Base-by-base conservation (phyloP, 2,113 vertebrate species). In the Callorhinus ursinus region DNA sequence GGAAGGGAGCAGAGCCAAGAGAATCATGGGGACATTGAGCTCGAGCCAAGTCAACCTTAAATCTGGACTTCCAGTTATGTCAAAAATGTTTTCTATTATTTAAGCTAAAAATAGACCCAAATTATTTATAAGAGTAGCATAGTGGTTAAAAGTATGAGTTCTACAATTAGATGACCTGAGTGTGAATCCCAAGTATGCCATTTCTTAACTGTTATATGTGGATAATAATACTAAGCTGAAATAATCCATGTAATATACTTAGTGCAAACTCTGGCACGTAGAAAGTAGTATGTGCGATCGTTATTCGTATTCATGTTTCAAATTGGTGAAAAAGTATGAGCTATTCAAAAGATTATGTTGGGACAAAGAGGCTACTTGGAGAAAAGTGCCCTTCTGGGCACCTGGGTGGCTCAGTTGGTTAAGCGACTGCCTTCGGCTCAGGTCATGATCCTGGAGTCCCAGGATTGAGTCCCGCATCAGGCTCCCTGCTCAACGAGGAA, bases 321-420 rank as follows among this genome's bases (percentile, higher is more conserved):
- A 90, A 74, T 88, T 77, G 51, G 61, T 55, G n/a, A 97, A 79
- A 92, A 90, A 93, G 63, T 90, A 67, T 59, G 39, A 93, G 53
- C 22, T 89, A 65, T 57, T 96, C 15, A 89, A 92, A 92, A 95
- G 82, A 24, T 61, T 69, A 69, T 31, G 15, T 79, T 90, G 49
- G 84, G 33, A 79, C 33, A 94, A 96, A 91, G 42, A 95, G 67
- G n/a, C 90, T 96, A 59, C 67, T 93, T 84, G 33, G 57, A 61
- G 86, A 69, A 94, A 88, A 94, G 79, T 69, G 31, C 12, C 19
- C 74, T 76, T 79, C 39, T 94, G 46, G 46, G 8, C 46, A 8
- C 46, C 46, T 46, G 46, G 46, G 46, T 46, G 46, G 46, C 46
- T 46, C 46, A 46, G 46, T 46, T 7, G 46, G 7, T 46, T 46